Base-by-base conservation (phyloP, 2,113 vertebrate genomes). In the Junco hyemalis region DNA sequence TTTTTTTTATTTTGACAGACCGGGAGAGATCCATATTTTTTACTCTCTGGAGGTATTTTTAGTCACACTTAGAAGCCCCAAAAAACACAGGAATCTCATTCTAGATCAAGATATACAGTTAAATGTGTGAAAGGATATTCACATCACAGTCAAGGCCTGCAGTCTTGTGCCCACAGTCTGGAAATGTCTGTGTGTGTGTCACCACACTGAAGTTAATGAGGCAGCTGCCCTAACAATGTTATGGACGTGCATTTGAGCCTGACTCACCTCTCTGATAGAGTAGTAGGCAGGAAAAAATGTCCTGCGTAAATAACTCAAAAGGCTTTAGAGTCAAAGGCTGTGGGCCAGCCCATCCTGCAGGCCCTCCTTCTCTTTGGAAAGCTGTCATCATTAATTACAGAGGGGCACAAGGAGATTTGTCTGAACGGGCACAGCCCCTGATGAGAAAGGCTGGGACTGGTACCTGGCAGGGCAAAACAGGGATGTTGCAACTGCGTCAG, bases 301-400 rank as follows among this genome's bases (percentile, higher is more conserved):
- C 33, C 86, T 57, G 33, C 5, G 1, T 78, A 88, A 88, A 72
- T 57, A 85, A 94, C 25, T 40, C 28, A 66, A 79, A 88, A 87
- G 47, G 38, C n/a, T 80, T 82, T 69, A 26, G 40, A 89, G 50
- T 80, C 59, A 83, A 85, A 86, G 59, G 38, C 63, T 91, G 31
- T 5, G 70, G 66, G 74, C 45, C 70, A 92, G 35, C 94, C 84
- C 54, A 23, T 54, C 63, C 86, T 94, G 35, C 57, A 91, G 87
- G 92, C 81, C 47, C 50, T 93, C 54, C 20, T 81, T 76, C 45
- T 33, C 64, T 83, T 78, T 91, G 65, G 48, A 92, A 92, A 92
- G 56, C 53, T 84, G 81, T 89, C 77, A 48, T 78, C 18, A 57
- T 72, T 89, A 87, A 79, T 96, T 91, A 45, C 40, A 33, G 24